Evolutionary conservation across 2,888 invertebrate genomes (phyloP), one percentile per base, ranked within the genome.

Genomic region (Uropetala carovei): DNA sequence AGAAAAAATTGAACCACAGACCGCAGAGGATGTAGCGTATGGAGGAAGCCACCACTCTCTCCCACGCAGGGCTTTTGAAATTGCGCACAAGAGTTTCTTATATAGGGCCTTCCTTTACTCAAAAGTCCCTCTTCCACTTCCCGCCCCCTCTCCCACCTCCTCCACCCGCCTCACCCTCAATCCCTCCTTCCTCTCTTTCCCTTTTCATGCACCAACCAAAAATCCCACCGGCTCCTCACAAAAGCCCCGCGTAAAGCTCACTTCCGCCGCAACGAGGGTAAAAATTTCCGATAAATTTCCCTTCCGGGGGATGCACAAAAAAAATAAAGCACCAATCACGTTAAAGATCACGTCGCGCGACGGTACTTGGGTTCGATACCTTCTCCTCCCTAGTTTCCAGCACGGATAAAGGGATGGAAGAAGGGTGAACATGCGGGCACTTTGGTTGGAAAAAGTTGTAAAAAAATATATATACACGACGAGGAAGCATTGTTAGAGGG

Each of bases 1-100:
- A 10, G 22, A 3, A 22, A 57, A 85, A 58, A 85, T 75, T 57
- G 85, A 85, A 85, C 85, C 85, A 58, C 85, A 58, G n/a, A 58
- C n/a, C 57, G 14, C 18, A 86, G 86, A 59, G 86, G 86, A 86
- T 59, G 60, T 86, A 30, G 86, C 58, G 22, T 22, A 58, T 13
- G 60, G 27, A 30, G 86, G n/a, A 27, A 59, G n/a, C 59, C 8
- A n/a, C 85, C 85, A 56, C 22, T 85, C 58, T 58, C 85, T 85
- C 86, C 27, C 86, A 60, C 86, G 60, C 86, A 30, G 60, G 86
- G 86, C 60, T 86, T 86, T 86, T 60, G 27, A 86, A 86, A 86
- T 86, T 86, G 86, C 60, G 27, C 60, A 86, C 82, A 56, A 27
- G 86, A 86, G 86, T 59, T 60, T 30, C 86, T 86, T 60, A 27